These are phyloP conservation scores for Acanthoscelides obtectus DNA, from an alignment of 2,888 invertebrate species.

Conservation along the genomic window DNA sequence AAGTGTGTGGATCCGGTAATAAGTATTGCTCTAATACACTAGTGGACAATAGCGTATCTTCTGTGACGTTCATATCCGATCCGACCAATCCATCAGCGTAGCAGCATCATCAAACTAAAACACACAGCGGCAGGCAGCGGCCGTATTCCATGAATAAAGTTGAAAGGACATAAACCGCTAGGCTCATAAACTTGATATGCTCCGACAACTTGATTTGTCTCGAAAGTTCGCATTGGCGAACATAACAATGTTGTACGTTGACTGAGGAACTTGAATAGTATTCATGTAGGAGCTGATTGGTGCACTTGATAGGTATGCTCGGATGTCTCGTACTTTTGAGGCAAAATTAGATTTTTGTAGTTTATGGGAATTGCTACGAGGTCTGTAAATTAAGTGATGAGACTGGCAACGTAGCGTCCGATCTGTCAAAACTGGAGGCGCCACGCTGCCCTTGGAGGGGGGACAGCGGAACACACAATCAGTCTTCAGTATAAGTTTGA, in stretches of 20 bases:
- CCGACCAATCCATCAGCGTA: neutral
- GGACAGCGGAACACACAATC: too few species aligned
- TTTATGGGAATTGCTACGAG: neutral
- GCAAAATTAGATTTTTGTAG: neutral
- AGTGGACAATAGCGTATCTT: neutral
- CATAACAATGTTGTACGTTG: neutral
- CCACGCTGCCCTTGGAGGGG: too few species aligned
- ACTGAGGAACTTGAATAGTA: neutral
- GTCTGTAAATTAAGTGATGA: too few species aligned
- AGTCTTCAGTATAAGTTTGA: too few species aligned
- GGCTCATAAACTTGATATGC: neutral
- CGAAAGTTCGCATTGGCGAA: neutral
- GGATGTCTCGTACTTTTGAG: neutral
- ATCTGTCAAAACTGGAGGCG: too few species aligned
- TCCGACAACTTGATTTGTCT: slow-evolving; percentile 12
- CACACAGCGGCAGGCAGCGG: neutral
- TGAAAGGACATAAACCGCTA: neutral
- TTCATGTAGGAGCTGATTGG: neutral
- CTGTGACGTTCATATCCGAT: neutral
- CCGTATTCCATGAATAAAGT: neutral
- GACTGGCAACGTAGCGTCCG: too few species aligned
- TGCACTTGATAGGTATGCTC: neutral
- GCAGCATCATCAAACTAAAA: neutral
- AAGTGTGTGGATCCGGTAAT: too few species aligned
- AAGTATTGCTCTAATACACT: too few species aligned